Conservation (phyloP, 1,140 invertebrate genomes). For the Drosophila repleta region DNA sequence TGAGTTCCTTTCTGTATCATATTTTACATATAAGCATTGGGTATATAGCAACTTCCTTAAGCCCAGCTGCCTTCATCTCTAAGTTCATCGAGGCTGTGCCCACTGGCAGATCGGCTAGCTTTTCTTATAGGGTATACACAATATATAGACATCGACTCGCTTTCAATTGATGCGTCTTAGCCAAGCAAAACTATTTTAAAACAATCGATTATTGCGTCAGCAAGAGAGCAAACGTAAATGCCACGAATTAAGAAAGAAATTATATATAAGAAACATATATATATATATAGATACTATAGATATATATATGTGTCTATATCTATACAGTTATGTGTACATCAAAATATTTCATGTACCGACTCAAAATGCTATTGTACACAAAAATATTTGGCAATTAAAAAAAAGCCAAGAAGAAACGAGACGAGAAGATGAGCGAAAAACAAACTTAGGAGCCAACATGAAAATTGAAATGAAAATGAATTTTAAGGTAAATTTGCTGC, state of each 20-base stretch:
- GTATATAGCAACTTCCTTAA: no score
- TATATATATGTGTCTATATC: slow-evolving; percentile 4
- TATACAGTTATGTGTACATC: background rate
- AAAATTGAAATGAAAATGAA: slow-evolving; percentile 60
- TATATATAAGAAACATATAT: slow-evolving; percentile 4
- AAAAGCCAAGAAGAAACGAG: slow-evolving; percentile 27
- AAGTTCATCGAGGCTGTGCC: no score
- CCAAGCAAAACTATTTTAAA: slow-evolving; percentile 40
- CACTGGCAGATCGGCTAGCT: no score
- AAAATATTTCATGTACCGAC: slow-evolving; percentile 42
- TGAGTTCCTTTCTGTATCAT: no score
- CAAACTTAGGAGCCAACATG: slow-evolving; percentile 10
- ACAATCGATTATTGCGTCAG: slow-evolving; percentile 76
- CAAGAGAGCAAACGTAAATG: slow-evolving; percentile 40
- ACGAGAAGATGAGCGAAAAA: slow-evolving; percentile 1
- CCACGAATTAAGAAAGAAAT: slow-evolving; percentile 21
- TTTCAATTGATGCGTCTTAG: slow-evolving; percentile 9
- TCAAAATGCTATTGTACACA: slow-evolving; percentile 43
- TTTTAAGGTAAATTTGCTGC: slow-evolving; percentile 76
- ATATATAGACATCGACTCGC: background rate
- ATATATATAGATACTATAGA: background rate
- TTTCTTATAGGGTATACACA: background rate
- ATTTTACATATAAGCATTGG: no score
- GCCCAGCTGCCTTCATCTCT: no score
- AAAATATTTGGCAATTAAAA: slow-evolving; percentile 54